Base-by-base conservation (phyloP, 2,888 invertebrate species). In the Lapara coniferarum region DNA sequence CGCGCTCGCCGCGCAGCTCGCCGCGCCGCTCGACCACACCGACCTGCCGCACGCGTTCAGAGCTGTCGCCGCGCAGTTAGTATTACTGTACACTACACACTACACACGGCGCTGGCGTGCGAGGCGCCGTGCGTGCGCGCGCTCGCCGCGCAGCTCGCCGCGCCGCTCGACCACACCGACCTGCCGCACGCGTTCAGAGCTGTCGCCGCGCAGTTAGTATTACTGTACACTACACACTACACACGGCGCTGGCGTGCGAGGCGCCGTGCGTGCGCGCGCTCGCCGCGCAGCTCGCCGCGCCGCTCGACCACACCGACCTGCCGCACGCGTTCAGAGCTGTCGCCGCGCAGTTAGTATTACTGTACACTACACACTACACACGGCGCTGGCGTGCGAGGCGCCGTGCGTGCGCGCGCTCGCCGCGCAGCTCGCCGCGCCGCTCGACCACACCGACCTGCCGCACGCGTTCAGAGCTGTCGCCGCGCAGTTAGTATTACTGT, bases 311-410 rank as follows among this genome's bases (percentile, higher is more conserved):
- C 0, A 79, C 79, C 5, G 81, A 83, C 10, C 69, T 84, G 52
- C 69, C 71, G 0, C 66, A 67, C 4, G 82, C 82, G 0, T 81
- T 85, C 16, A 51, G 71, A 12, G 69, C 77, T 3, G 77, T 83
- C 12, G 74, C 37, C 37, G 37, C 37, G 37, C 37, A 37, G 37
- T 37, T 37, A 37, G 37, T 37, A 37, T 4, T 37, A 37, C 37
- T 37, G 37, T 37, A 37, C 37, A 37, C 37, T 8, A 37, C 37
- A 37, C 37, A 37, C 37, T 37, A 8, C 37, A 37, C 37, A 37
- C 25, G 2, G 92, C 92, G 72, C 71, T 92, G 57, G 85, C 88
- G 19, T 90, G 90, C 78, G 89, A 87, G 66, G 85, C 81, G 7
- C 77, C 79, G 51, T 85, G 86, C 79, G 86, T 91, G 66, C 78